Conservation (phyloP, 2,888 invertebrate genomes). For the Hyposoter didymator region DNA sequence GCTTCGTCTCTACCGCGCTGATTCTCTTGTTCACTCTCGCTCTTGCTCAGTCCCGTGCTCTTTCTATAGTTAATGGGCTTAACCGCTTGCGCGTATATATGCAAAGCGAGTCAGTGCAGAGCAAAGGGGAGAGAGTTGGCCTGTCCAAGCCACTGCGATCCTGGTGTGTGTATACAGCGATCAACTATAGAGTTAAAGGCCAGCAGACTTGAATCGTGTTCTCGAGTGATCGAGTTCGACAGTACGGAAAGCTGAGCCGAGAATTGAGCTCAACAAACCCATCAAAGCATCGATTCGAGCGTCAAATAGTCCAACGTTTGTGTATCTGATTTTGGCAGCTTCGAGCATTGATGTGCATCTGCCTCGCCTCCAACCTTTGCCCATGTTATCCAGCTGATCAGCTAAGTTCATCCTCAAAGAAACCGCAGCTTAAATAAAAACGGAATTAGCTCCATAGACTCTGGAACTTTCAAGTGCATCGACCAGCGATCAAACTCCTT, state of each 20-base stretch:
- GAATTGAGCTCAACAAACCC: slow-evolving; percentile 30
- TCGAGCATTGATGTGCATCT: slow-evolving; percentile 23
- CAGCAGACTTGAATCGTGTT: slow-evolving; percentile 34
- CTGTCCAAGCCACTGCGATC: slow-evolving; percentile 52
- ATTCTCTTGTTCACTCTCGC: slow-evolving; percentile 14
- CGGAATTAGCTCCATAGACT: not conserved
- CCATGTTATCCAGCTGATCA: slow-evolving; percentile 1
- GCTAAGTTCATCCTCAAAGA: slow-evolving; percentile 14
- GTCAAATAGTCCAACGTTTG: slow-evolving; percentile 51
- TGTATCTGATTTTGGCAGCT: slow-evolving; percentile 53
- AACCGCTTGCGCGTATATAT: slow-evolving; percentile 61
- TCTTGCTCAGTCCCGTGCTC: slow-evolving; percentile 19
- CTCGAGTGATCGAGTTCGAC: slow-evolving; percentile 42
- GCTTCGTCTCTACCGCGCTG: slow-evolving; percentile 48
- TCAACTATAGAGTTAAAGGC: slow-evolving; percentile 31
- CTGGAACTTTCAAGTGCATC: not conserved
- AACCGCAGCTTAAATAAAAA: not conserved
- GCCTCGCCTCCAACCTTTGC: slow-evolving; percentile 3
- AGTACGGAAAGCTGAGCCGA: slow-evolving; percentile 42
- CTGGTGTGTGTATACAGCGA: slow-evolving; percentile 24
- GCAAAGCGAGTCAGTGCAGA: slow-evolving; percentile 55
- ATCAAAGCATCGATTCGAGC: slow-evolving; percentile 59
- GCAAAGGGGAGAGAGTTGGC: slow-evolving; percentile 26
- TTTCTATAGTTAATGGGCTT: slow-evolving; percentile 62
- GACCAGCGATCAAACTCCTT: not conserved